A percentile compares a stretch with the other conserved stretches of the same genome.
phyloP scores from a whole-genome alignment of 2,797 vertebrate genomes.

The Lagorchestes hirsutus region DNA sequence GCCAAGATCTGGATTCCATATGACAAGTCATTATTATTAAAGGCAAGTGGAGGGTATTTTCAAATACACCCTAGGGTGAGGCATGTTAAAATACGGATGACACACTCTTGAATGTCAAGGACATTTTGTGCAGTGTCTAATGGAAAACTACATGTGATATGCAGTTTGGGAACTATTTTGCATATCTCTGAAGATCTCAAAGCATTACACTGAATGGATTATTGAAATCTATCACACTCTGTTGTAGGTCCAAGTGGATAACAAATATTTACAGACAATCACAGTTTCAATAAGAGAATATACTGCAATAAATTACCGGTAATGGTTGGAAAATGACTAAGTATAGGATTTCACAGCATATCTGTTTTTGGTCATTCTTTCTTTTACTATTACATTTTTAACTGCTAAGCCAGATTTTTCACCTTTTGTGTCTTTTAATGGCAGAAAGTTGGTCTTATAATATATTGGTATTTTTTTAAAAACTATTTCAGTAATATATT shows the following conservation, averaged over 20 bases:
- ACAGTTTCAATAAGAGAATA: constrained; percentile 59
- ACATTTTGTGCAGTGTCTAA: constrained; percentile 84
- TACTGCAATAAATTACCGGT: constrained; percentile 10
- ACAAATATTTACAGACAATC: constrained; percentile 83
- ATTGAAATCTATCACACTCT: constrained; percentile 78
- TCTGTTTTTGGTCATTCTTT: constrained; percentile 24
- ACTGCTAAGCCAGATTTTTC: constrained; percentile 37
- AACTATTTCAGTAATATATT: constrained; percentile 3
- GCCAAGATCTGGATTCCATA: constrained; percentile 86
- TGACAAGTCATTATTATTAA: constrained; percentile 91
- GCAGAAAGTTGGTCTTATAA: constrained; percentile 41
- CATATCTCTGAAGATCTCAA: constrained; percentile 84
- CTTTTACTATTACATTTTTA: constrained; percentile 33
- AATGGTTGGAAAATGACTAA: constrained; percentile 51
- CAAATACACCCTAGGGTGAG: constrained; percentile 89
- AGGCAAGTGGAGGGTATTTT: constrained; percentile 89
- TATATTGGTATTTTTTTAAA: constrained; percentile 42
- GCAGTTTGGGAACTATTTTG: constrained; percentile 86
- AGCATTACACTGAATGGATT: constrained; percentile 85
- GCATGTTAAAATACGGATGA: constrained; percentile 87
- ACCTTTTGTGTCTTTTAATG: constrained; percentile 27
- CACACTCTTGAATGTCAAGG: constrained; percentile 89
- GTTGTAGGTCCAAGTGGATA: constrained; percentile 73
- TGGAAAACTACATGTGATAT: constrained; percentile 85
- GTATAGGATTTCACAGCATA: background rate